These are phyloP conservation scores for Lophura nycthemera DNA, from an alignment of 2,113 vertebrate genomes.

Conservation along the genomic window DNA sequence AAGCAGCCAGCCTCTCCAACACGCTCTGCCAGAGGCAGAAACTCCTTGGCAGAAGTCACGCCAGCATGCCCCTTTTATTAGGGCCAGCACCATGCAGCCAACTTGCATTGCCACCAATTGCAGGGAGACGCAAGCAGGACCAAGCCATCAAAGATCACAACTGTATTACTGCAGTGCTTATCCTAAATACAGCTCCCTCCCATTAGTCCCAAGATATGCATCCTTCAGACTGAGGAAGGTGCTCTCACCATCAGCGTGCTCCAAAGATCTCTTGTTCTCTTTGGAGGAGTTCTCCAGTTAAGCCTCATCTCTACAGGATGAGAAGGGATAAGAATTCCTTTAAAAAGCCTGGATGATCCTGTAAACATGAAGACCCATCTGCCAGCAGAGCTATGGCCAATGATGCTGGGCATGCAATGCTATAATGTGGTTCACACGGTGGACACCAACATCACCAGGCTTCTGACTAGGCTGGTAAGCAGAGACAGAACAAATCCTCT, in stretches of 20 bases:
- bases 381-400: neutral
- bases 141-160: rapidly evolving
- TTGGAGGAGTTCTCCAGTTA: neutral
- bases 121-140: neutral
- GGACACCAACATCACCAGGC: rapidly evolving
- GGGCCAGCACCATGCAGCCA: neutral
- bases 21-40: conserved; percentile 3
- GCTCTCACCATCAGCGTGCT: neutral
- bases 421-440: neutral
- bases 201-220: rapidly evolving
- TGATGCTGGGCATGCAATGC: neutral
- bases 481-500: neutral
- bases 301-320: neutral
- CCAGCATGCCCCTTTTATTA: conserved; percentile 8
- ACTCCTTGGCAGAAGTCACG: neutral
- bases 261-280: neutral
- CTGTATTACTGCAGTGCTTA: neutral
- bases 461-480: rapidly evolving
- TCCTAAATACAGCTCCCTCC: neutral
- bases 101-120: neutral
- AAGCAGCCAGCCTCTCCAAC: conserved; percentile 20
- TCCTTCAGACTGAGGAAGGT: rapidly evolving
- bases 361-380: neutral
- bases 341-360: neutral
- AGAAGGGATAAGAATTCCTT: neutral